Conservation (phyloP, 2,888 invertebrate genomes). For the Eristalis tenax region DNA sequence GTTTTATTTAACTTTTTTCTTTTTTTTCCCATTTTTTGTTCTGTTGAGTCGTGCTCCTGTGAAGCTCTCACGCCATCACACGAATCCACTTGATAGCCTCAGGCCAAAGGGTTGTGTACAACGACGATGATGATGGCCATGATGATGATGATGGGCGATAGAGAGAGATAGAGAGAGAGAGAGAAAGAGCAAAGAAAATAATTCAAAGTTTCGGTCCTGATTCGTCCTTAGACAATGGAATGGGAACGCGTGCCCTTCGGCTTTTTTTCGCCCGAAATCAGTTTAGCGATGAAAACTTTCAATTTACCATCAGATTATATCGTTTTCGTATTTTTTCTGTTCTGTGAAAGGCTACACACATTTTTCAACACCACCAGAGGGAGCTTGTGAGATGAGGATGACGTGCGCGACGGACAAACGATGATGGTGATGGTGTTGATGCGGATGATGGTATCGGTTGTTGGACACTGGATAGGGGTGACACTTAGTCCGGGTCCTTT, state of each 20-base stretch:
- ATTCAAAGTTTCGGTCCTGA: slow-evolving; percentile 51
- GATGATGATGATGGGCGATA: slow-evolving; percentile 16
- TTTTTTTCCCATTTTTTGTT: not conserved
- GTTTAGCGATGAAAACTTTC: slow-evolving; percentile 70
- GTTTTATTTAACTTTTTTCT: slow-evolving; percentile 48
- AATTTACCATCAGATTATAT: slow-evolving; percentile 70
- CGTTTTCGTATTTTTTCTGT: slow-evolving; percentile 22
- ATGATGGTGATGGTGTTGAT: slow-evolving; percentile 30
- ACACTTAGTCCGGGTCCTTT: slow-evolving; percentile 35
- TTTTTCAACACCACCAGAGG: slow-evolving; percentile 45
- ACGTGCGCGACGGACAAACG: slow-evolving; percentile 6
- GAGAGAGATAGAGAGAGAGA: slow-evolving; percentile 8
- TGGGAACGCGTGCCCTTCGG: slow-evolving; percentile 64
- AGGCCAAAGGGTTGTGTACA: slow-evolving; percentile 59
- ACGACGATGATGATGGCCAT: slow-evolving; percentile 6
- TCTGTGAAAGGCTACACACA: slow-evolving; percentile 39
- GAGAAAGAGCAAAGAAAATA: slow-evolving; percentile 21
- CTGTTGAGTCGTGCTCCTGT: slow-evolving; percentile 6
- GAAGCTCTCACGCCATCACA: slow-evolving; percentile 39
- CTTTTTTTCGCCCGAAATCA: slow-evolving; percentile 52
- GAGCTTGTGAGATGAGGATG: slow-evolving; percentile 14
- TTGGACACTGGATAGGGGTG: slow-evolving; percentile 43
- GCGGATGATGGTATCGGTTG: slow-evolving; percentile 28
- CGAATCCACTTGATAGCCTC: slow-evolving; percentile 45
- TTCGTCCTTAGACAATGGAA: slow-evolving; percentile 37